A percentile compares a stretch with the other conserved stretches of the same genome.
Evolutionary conservation across 23 tunicate species (phyloP).

Genomic region (Phallusia fumigata): DNA sequence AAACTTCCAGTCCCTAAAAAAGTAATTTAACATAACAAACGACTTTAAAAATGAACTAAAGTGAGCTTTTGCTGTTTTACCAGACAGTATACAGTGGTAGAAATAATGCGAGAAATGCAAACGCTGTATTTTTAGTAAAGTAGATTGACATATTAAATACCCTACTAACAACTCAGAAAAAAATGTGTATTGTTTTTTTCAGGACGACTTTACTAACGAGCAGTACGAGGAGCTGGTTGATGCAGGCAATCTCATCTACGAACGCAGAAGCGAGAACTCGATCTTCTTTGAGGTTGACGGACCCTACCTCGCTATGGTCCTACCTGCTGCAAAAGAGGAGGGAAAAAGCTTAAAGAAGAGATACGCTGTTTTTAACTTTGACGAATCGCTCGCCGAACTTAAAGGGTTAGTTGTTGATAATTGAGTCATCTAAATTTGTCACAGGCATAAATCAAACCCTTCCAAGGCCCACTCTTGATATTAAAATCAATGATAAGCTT

Average conservation of each 20-base stretch:
- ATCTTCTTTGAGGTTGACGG: constrained; percentile 99
- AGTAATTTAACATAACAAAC: no score
- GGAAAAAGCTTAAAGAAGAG: constrained; percentile 95
- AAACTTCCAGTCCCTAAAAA: no score
- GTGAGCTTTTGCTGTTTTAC: no score
- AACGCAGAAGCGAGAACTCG: constrained; percentile 84
- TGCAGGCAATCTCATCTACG: constrained; percentile 54
- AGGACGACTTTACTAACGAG: constrained; percentile 94
- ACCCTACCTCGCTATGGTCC: constrained; percentile 94
- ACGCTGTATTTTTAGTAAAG: no score
- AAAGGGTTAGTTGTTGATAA: constrained; percentile 73
- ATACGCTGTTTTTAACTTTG: constrained; percentile 97
- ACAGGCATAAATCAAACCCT: no score
- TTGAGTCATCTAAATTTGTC: neutral
- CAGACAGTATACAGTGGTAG: no score
- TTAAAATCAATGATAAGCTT: no score
- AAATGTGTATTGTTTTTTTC: neutral
- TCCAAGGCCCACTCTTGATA: no score
- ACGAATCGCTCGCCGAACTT: constrained; percentile 89
- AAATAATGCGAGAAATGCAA: no score
- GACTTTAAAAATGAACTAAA: no score
- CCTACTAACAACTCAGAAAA: no score
- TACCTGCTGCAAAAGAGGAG: constrained; percentile 97
- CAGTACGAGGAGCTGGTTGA: constrained; percentile 91
- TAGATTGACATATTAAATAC: no score